Conservation (phyloP, 1,140 invertebrate species). For the Orussus abietinus region DNA sequence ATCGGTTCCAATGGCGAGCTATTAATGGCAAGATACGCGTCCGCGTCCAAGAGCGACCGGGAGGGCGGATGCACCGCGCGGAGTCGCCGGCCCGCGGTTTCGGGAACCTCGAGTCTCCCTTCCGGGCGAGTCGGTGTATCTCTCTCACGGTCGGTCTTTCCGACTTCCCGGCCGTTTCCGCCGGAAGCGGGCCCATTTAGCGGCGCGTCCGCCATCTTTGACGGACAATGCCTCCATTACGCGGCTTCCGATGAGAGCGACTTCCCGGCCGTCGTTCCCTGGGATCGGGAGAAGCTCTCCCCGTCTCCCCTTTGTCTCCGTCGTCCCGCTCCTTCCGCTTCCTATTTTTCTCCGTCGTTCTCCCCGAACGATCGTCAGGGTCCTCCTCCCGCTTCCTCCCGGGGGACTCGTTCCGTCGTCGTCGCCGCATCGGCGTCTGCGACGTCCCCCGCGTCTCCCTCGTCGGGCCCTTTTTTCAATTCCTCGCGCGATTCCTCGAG, state of each 20-base stretch:
- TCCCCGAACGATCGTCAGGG: no score
- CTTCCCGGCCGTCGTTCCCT: not conserved
- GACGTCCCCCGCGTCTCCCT: no score
- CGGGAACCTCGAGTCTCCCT: constrained; percentile 7
- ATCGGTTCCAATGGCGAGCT: constrained; percentile 29
- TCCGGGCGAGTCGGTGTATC: constrained; percentile 12
- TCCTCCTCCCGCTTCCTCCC: no score
- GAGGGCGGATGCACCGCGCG: constrained; percentile 8
- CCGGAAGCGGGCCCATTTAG: constrained; percentile 36
- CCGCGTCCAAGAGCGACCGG: no score
- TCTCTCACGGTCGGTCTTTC: not conserved
- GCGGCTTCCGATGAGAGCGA: constrained; percentile 25
- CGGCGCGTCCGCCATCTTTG: constrained; percentile 8
- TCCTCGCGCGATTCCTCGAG: no score
- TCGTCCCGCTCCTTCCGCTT: not conserved
- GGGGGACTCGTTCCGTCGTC: no score
- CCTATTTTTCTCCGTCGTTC: no score
- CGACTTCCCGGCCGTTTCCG: constrained; percentile 24
- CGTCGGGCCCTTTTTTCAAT: no score
- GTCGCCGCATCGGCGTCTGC: no score
- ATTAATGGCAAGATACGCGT: constrained; percentile 43
- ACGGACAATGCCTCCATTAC: constrained; percentile 37
- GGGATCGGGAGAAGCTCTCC: no score
- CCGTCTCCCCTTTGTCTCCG: not conserved
- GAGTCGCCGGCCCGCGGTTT: not conserved